Base-by-base conservation (phyloP, 2,888 invertebrate species). In the Drosophila limbata region DNA sequence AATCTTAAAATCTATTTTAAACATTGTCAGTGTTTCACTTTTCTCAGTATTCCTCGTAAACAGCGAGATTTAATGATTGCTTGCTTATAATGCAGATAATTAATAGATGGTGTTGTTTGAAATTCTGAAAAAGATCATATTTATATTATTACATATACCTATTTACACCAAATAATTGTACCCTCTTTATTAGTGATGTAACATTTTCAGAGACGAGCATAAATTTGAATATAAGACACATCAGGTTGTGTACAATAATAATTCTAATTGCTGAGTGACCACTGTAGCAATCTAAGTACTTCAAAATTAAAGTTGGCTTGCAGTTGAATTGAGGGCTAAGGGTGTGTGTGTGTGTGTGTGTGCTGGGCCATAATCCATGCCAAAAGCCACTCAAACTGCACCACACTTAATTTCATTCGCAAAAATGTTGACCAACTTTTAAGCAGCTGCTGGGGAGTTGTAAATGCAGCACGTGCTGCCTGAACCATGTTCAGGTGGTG, bases 341-440 rank as follows among this genome's bases (percentile, higher is more conserved):
- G 5, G 31, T 40, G 40, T 21, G 15, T 39, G 28, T 25, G 37
- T 25, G 35, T 25, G 10, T 53, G 53, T 25, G 51, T 52, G 19
- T 13, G 8, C 13, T 33, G 19, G 13, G 45, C 25, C 45, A 68
- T 68, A 77, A 77, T 68, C 79, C 75, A 21, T 17, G 31, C 11
- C 45, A 56, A 66, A 59, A 65, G 79, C 73, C 74, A 68, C 71
- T 74, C 69, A 68, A 62, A 67, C 50, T 69, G 71, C 66, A 71
- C 21, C 78, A 63, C 78, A 81, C 78, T 77, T 71, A 77, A 79
- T 69, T 77, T 71, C 63, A 71, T 61, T 67, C 45, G 45, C 70
- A 64, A 53, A 61, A 73, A 68, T 73, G 39, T 68, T 59, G 74
- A 71, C 48, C 69, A 82, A 67, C 45, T 79, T 67, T 79, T 67